Conservation (phyloP, 2,888 invertebrate genomes). For the Hemicrepidius hirtus region DNA sequence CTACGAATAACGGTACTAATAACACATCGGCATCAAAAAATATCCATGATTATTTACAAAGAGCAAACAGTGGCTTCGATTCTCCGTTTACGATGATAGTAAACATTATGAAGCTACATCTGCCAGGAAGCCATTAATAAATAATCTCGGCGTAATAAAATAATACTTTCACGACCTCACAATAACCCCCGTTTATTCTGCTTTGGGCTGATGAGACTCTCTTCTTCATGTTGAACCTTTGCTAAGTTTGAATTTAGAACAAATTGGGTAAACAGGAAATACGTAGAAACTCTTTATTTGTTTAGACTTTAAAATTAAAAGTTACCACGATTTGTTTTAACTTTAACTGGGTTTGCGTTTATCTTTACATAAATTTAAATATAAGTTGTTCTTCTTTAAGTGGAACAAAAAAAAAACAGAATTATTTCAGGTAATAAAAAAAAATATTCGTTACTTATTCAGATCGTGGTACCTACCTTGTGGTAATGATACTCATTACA, state of each 20-base stretch:
- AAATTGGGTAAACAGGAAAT: background rate
- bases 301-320: slow-evolving; percentile 2
- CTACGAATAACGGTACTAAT: slow-evolving; percentile 1
- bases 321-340: background rate
- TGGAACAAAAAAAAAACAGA: too few relatives aligned
- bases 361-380: too few relatives aligned
- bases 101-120: slow-evolving; percentile 23
- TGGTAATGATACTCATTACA: too few relatives aligned
- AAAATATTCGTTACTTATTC: too few relatives aligned
- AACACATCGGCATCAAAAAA: background rate
- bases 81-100: slow-evolving; percentile 17
- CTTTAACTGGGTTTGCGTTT: background rate
- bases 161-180: slow-evolving; percentile 28
- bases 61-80: slow-evolving; percentile 24
- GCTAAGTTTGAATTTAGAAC: background rate
- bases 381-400: too few relatives aligned
- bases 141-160: slow-evolving; percentile 31
- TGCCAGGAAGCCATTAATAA: slow-evolving; percentile 39
- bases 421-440: too few relatives aligned
- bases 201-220: slow-evolving; percentile 15
- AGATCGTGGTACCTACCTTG: too few relatives aligned
- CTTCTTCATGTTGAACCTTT: too few relatives aligned
- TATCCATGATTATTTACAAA: slow-evolving; percentile 7
- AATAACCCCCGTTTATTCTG: slow-evolving; percentile 1
- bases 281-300: background rate